Conservation (phyloP, 2,797 vertebrate species). For the Acanthurus leucopareius region DNA sequence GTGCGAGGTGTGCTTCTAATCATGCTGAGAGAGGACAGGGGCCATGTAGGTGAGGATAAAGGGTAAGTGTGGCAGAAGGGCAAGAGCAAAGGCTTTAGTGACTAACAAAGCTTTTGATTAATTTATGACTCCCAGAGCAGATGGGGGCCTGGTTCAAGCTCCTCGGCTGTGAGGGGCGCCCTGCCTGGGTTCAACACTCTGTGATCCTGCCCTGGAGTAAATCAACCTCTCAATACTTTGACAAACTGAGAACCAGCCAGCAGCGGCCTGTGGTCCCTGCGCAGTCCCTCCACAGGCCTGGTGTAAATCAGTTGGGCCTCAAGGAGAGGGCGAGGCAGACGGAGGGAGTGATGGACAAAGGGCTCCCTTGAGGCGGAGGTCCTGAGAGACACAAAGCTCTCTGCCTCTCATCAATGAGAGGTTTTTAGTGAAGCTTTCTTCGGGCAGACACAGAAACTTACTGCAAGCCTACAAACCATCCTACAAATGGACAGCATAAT, state of each 20-base stretch:
- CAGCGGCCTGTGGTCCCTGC: conserved; percentile 22
- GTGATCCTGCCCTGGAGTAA: conserved; percentile 71
- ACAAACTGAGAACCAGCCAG: conserved; percentile 40
- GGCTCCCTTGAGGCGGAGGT: conserved; percentile 46
- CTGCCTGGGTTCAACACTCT: conserved; percentile 53
- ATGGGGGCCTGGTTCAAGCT: conserved; percentile 47
- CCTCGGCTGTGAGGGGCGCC: conserved; percentile 30
- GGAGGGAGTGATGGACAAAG: conserved; percentile 63
- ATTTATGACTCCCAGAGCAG: conserved; percentile 73
- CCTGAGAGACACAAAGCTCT: conserved; percentile 48
- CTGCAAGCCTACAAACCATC: neutral
- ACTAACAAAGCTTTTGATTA: conserved; percentile 72
- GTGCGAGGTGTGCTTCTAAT: conserved; percentile 58
- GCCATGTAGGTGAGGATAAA: conserved; percentile 61
- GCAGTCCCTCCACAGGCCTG: conserved; percentile 47
- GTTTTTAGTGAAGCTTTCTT: conserved; percentile 32
- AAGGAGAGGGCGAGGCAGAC: conserved; percentile 45
- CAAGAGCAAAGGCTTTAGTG: conserved; percentile 38
- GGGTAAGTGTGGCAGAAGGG: conserved; percentile 69
- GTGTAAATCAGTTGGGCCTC: conserved; percentile 66
- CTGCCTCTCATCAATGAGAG: conserved; percentile 54
- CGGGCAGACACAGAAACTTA: conserved; percentile 17
- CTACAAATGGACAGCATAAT: conserved; percentile 29
- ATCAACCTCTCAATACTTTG: conserved; percentile 67
- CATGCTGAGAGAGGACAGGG: conserved; percentile 68